These are phyloP conservation scores for Leptothorax acervorum DNA, from an alignment of 2,888 invertebrate genomes.

Conservation along the genomic window DNA sequence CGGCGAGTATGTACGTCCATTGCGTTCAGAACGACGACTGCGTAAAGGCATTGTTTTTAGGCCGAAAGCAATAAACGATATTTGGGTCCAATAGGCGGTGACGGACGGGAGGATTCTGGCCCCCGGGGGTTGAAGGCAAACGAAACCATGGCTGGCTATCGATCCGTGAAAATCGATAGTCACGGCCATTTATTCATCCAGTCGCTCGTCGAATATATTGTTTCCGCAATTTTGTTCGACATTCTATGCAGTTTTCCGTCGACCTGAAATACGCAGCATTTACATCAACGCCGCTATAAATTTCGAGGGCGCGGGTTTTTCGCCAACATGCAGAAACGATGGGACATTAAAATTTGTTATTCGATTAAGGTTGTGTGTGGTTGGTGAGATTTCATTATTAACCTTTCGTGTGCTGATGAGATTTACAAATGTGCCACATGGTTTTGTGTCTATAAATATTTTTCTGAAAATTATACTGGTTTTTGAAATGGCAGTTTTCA, in stretches of 20 bases:
- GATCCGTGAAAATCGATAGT: constrained; percentile 75
- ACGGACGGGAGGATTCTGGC: constrained; percentile 68
- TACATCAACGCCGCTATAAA: constrained; percentile 72
- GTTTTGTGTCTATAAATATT: neutral
- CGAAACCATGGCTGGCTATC: constrained; percentile 70
- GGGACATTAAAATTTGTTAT: constrained; percentile 54
- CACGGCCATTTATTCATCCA: constrained; percentile 74
- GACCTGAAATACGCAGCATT: constrained; percentile 65
- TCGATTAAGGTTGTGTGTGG: constrained; percentile 10
- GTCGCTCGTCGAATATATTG: constrained; percentile 76
- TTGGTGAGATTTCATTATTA: constrained; percentile 38
- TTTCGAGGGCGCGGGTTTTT: constrained; percentile 50
- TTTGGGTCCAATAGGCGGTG: constrained; percentile 63
- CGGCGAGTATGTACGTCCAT: constrained; percentile 64
- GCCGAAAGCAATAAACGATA: constrained; percentile 79
- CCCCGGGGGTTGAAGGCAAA: constrained; percentile 71
- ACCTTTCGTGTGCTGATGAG: neutral
- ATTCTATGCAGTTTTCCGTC: constrained; percentile 74
- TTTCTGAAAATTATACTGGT: neutral
- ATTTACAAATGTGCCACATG: neutral
- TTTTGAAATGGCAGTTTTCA: neutral
- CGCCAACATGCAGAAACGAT: constrained; percentile 44
- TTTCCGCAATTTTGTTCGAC: constrained; percentile 76
- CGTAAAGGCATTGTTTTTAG: constrained; percentile 78
- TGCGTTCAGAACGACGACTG: constrained; percentile 64